phyloP scores from a whole-genome alignment of 2,888 invertebrate species.

The Melanophora roralis region DNA sequence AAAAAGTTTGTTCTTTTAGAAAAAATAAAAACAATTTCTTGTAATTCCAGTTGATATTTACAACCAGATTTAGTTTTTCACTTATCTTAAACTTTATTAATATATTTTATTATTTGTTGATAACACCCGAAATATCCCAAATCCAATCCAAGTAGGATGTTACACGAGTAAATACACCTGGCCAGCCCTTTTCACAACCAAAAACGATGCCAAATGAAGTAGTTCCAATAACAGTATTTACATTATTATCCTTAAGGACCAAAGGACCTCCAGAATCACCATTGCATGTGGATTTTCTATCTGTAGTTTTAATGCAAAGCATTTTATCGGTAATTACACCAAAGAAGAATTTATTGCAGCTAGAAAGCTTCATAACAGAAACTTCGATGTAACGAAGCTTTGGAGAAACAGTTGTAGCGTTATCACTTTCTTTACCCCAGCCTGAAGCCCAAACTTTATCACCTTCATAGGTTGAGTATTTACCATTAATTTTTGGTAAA shows the following conservation, averaged over 20 bases:
- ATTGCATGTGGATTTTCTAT: constrained; percentile 73
- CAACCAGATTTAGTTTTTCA: no score
- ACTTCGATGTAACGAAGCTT: constrained; percentile 66
- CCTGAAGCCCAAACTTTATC: constrained; percentile 65
- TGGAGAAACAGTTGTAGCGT: constrained; percentile 62
- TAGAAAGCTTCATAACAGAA: constrained; percentile 64
- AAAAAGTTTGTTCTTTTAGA: no score
- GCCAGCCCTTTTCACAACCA: constrained; percentile 73
- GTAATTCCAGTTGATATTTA: no score
- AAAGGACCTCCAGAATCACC: constrained; percentile 76
- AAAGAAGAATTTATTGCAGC: constrained; percentile 65
- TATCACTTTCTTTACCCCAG: constrained; percentile 67
- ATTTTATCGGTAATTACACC: constrained; percentile 62
- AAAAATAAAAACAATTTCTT: no score
- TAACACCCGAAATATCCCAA: constrained; percentile 63
- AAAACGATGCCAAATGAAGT: constrained; percentile 72
- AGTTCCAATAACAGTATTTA: constrained; percentile 69
- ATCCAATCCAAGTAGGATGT: constrained; percentile 74
- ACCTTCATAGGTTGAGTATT: constrained; percentile 63
- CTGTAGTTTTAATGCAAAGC: constrained; percentile 75
- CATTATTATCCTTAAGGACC: constrained; percentile 64
- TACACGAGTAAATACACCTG: constrained; percentile 74
- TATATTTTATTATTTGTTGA: constrained; percentile 64
- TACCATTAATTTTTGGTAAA: constrained; percentile 63
- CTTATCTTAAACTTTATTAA: no score